A percentile compares a stretch with the other conserved stretches of the same genome.
Evolutionary conservation across 92 coral and sea anemone genomes (phyloP).

Genomic region (Virgularia gustaviana): DNA sequence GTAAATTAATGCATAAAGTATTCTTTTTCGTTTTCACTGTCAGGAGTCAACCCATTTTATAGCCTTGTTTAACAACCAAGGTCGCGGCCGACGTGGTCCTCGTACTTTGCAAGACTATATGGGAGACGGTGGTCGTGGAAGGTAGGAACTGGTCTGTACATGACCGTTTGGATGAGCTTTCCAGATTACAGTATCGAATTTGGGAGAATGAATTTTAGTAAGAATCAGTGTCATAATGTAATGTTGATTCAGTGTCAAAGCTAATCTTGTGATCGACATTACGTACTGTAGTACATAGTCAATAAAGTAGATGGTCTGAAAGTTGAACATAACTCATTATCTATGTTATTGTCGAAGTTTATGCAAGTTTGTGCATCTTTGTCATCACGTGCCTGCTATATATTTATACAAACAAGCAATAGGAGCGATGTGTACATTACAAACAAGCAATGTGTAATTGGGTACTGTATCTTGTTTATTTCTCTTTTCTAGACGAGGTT

Average conservation of each 20-base stretch:
- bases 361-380: no score
- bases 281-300: no score
- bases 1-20: neutral
- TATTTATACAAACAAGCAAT: no score
- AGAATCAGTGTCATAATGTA: neutral
- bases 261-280: no score
- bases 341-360: no score
- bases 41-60: constrained; percentile 33
- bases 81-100: neutral
- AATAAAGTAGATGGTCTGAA: no score
- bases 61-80: constrained; percentile 8
- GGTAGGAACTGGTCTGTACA: neutral
- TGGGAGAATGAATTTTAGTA: neutral
- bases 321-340: no score
- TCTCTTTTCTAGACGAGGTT: no score
- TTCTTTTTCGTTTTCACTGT: neutral
- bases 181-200: neutral
- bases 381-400: no score
- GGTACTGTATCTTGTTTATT: no score
- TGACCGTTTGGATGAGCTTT: neutral
- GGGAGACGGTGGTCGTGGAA: neutral
- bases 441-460: no score
- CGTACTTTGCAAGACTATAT: constrained; percentile 6
- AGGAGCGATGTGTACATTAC: neutral
- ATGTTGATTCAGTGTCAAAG: no score